Evolutionary conservation across 2,888 invertebrate species (phyloP), one percentile per base, ranked within the genome.

Genomic region (Agapostemon virescens): DNA sequence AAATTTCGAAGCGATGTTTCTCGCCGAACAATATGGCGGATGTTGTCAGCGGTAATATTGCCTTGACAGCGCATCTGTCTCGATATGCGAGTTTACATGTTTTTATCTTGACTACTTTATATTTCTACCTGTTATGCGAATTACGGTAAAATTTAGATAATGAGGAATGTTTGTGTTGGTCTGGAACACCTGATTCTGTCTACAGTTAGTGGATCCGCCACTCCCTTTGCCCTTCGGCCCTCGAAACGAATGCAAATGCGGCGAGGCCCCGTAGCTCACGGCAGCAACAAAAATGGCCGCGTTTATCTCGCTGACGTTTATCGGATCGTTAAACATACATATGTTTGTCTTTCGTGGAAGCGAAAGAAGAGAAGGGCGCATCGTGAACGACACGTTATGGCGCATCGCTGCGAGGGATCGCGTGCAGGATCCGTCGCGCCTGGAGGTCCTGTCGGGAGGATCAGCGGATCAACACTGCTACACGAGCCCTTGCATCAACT

Each of bases 391-490:
- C 58, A 85, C 81, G 77, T 86, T 84, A 86, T 83, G 77, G 76
- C 49, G 75, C 75, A 83, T 85, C 79, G 81, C 84, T 70, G 76
- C 76, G 63, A 83, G 68, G 82, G 84, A 86, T 86, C 85, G 86
- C 85, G 85, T 86, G 85, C 85, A 76, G 80, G 76, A 84, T 84
- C 81, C 74, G 82, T 74, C 84, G 78, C 84, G 85, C 88, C 83
- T 84, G 87, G 83, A 86, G 88, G 88, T 81, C 85, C 81, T 84
- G 86, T 87, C 88, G 81, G 33, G 63, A 80, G 86, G 81, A 82
- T 83, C 83, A 69, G 64, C 78, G 84, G 82, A 88, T 88, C 86
- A 84, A 69, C 83, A 76, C 74, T 58, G 69, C 58, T 40, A 38
- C 71, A 61, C 67, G 69, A 30, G 13, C 58, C 58, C 71, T 38